phyloP scores from a whole-genome alignment of 2,888 invertebrate genomes.

The Emmelina monodactyla region DNA sequence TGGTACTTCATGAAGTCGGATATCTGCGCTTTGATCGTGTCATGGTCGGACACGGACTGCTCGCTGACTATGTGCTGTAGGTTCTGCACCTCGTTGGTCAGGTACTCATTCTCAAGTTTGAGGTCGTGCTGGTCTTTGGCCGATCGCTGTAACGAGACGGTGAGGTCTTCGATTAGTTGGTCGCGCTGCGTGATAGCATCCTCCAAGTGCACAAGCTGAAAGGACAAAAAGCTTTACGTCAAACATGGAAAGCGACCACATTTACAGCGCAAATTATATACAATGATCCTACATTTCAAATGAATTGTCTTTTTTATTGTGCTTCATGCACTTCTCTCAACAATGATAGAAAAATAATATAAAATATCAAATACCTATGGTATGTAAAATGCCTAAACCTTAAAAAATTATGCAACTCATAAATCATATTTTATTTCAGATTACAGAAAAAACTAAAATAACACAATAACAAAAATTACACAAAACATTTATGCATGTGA shows the following conservation, averaged over 20 bases:
- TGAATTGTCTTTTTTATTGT: no score
- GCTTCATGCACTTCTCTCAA: no score
- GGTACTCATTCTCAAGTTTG: constrained; percentile 67
- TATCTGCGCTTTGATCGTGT: constrained; percentile 46
- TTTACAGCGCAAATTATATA: constrained; percentile 4
- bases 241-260: constrained; percentile 3
- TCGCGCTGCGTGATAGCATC: constrained; percentile 74
- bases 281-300: no score
- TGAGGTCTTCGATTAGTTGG: constrained; percentile 74
- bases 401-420: no score
- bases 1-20: constrained; percentile 57
- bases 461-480: neutral
- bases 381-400: no score
- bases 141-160: constrained; percentile 73
- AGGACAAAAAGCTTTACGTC: constrained; percentile 51
- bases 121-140: constrained; percentile 68
- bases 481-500: neutral
- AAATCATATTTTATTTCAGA: no score
- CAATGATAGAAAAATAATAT: no score
- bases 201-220: constrained; percentile 77
- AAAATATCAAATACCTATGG: no score
- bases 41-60: constrained; percentile 36
- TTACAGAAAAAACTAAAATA: no score
- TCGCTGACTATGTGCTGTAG: constrained; percentile 46
- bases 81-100: constrained; percentile 65